Base-by-base conservation (phyloP, 2,113 vertebrate genomes). In the Falcunculus frontatus region DNA sequence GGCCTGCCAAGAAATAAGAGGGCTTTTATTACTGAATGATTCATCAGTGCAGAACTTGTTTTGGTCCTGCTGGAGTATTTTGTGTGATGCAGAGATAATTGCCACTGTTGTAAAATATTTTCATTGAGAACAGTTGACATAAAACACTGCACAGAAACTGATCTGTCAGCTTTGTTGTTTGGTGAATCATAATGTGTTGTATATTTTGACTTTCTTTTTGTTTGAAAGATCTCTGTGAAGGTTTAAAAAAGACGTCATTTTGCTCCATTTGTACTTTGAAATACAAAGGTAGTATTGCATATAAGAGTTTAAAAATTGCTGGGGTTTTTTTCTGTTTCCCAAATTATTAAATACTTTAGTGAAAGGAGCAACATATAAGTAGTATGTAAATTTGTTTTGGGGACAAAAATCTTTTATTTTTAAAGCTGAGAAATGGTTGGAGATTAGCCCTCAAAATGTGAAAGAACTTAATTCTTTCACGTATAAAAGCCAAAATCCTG, bases 121-220 rank as follows among this genome's bases (percentile, higher is more conserved):
- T 96, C 87, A 64, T 59, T 95, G 95, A 96, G 86, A 95, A 72
- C 47, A 75, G 69, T 95, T 95, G 94, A 97, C 88, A 95, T 92
- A 79, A 97, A 94, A 93, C 90, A 91, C 35, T 91, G 90, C 62
- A 67, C 63, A 78, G 89, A 93, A 96, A 92, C 75, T 88, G 92
- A 95, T 94, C 94, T 93, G 84, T 89, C 94, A 93, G 74, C 85
- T 97, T 73, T 80, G 74, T 94, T 95, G 80, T 90, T 92, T 78
- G 74, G 75, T 93, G 96, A 96, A 92, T 95, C 80, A 90, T 86
- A 93, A 89, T 89, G 72, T 73, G 55, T 90, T 94, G 87, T 92
- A 8, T 90, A 93, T 93, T 95, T 88, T 87, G 13, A 44, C 81
- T 94, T 96, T 59, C 63, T 74, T 90, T 89, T 81, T 72, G 26